Evolutionary conservation across 2,888 invertebrate genomes (phyloP), one percentile per base, ranked within the genome.

Genomic region (Plebejus anna): DNA sequence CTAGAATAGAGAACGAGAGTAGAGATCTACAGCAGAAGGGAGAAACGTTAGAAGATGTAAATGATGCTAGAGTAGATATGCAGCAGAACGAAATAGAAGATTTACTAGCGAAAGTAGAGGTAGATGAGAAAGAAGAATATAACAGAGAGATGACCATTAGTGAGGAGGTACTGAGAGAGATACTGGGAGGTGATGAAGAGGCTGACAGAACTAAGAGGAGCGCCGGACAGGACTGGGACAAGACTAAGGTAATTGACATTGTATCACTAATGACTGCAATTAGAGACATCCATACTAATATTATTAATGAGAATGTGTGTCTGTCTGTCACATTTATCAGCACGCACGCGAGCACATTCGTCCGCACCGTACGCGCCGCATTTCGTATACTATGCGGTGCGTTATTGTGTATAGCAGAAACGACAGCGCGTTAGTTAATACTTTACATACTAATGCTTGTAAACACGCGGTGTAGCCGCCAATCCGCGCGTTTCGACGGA

Each of bases 151-250:
- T 36, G 4, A 76, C 66, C 4, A 76, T 76, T 4, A 42, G 59
- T 47, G 75, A 51, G 11, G 61, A 76, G 77, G 85, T 84, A 81
- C 85, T 85, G 81, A 84, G 47, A 61, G 82, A 80, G 47, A 79
- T 76, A 6, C 70, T 70, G 57, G 81, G 77, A 36, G 79, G 79
- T 75, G 78, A 80, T 75, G 81, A 82, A 70, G 80, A 78, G 61
- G 81, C 82, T 1, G 86, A 83, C 36, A 83, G 90, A 77, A 82
- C 79, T 75, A 92, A 91, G 81, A 84, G 92, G 22, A 91, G 89
- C 76, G 88, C 88, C 57, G 88, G 82, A 3, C 86, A 88, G 55
- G 86, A 89, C 36, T 87, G 86, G 88, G 89, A 91, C 3, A 87
- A 86, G 75, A 71, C 87, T 16, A 91, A 91, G 86, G 91, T 90